phyloP scores from a whole-genome alignment of 2,797 vertebrate genomes.

The Dicrostonyx torquatus region DNA sequence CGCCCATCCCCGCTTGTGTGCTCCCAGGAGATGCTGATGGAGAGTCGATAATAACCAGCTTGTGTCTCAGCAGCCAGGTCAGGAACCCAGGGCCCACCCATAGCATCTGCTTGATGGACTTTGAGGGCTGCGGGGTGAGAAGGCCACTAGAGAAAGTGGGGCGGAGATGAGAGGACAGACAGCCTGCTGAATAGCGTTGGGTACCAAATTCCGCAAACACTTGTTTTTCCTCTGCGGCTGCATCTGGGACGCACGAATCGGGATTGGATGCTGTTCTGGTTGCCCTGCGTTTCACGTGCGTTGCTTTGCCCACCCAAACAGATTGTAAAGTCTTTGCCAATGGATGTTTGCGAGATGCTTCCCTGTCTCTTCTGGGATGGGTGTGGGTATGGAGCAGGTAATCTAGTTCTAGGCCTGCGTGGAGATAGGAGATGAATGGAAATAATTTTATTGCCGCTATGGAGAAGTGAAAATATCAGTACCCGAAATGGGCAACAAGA shows the following conservation, averaged over 20 bases:
- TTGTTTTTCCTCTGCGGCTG: slow-evolving; percentile 42
- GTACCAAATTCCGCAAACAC: slow-evolving; percentile 20
- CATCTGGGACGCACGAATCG: slow-evolving; percentile 42
- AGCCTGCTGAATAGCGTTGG: background rate
- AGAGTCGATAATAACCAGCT: background rate
- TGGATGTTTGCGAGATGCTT: background rate
- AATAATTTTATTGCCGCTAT: background rate
- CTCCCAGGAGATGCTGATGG: background rate
- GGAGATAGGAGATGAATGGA: background rate
- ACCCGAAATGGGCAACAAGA: background rate
- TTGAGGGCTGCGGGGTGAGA: background rate
- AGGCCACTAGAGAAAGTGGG: background rate
- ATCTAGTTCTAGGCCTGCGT: background rate
- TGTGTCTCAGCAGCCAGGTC: background rate
- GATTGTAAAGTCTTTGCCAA: background rate
- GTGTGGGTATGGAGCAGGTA: background rate
- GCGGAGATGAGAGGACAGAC: background rate
- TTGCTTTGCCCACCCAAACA: slow-evolving; percentile 3
- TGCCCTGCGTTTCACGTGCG: background rate
- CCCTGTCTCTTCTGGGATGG: background rate
- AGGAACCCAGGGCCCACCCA: background rate
- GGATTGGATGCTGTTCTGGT: background rate
- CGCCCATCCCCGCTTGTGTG: background rate
- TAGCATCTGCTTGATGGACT: background rate
- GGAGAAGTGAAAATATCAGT: background rate